These are phyloP conservation scores for Eristalis arbustorum DNA, from an alignment of 2,888 invertebrate species.

Conservation along the genomic window DNA sequence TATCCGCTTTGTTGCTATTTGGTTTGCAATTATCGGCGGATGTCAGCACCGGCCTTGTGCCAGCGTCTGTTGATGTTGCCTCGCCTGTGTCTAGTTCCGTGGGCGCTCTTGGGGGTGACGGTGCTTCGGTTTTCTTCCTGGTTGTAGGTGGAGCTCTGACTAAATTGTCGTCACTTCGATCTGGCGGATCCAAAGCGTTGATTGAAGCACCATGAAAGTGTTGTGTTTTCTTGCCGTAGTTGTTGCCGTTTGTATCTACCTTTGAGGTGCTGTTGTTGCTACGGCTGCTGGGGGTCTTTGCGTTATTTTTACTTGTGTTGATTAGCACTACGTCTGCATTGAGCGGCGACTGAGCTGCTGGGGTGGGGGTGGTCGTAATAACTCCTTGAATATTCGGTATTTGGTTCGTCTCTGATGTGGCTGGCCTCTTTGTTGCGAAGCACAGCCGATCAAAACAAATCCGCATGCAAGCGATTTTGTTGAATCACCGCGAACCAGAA, in stretches of 20 bases:
- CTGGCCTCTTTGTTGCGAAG: slow-evolving; percentile 93
- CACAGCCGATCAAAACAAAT: slow-evolving; percentile 94
- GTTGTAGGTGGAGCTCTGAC: slow-evolving; percentile 41
- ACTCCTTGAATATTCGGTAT: slow-evolving; percentile 65
- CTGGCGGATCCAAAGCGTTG: slow-evolving; percentile 72
- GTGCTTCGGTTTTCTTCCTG: slow-evolving; percentile 52
- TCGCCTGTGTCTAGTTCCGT: neutral
- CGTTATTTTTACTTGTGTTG: slow-evolving; percentile 47
- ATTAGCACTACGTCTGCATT: slow-evolving; percentile 16
- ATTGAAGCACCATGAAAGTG: slow-evolving; percentile 69
- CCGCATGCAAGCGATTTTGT: slow-evolving; percentile 90
- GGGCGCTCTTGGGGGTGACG: slow-evolving; percentile 3
- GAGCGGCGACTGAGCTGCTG: slow-evolving; percentile 16
- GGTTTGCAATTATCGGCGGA: slow-evolving; percentile 59
- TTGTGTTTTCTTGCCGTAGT: slow-evolving; percentile 45
- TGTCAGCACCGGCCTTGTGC: slow-evolving; percentile 58
- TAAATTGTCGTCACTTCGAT: slow-evolving; percentile 46
- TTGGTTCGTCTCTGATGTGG: slow-evolving; percentile 77
- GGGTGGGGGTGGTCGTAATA: slow-evolving; percentile 64
- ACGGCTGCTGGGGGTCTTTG: slow-evolving; percentile 28
- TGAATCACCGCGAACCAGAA: slow-evolving; percentile 75
- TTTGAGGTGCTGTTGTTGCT: slow-evolving; percentile 49
- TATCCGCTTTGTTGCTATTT: slow-evolving; percentile 62
- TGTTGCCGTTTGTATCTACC: slow-evolving; percentile 61
- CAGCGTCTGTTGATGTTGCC: slow-evolving; percentile 55